phyloP scores from a whole-genome alignment of 92 coral and sea anemone species.

The Meandrina meandrites region DNA sequence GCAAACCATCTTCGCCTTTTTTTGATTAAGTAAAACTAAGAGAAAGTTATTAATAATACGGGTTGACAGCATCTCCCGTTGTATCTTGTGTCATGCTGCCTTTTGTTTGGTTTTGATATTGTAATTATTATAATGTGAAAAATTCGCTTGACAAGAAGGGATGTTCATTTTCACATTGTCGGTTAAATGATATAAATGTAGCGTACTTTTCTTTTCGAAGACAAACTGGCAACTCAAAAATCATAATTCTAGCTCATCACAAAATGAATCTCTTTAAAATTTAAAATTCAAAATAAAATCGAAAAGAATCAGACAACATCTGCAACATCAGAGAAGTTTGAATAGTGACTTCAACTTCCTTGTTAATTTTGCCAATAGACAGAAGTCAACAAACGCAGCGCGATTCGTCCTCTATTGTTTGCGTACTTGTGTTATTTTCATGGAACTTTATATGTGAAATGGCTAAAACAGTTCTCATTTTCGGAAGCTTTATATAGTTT shows the following conservation, averaged over 20 bases:
- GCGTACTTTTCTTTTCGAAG: not conserved
- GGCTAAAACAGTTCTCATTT: not conserved
- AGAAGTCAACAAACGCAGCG: not conserved
- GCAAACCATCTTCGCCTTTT: slow-evolving; percentile 15
- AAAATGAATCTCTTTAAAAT: slow-evolving; percentile 2
- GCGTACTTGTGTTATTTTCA: not conserved
- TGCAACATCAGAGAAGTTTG: not conserved
- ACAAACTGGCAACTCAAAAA: not conserved
- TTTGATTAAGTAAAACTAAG: not conserved
- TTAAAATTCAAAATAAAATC: not conserved
- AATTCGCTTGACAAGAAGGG: not conserved
- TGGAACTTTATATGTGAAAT: no score
- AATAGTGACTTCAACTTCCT: slow-evolving; percentile 2
- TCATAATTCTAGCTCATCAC: not conserved
- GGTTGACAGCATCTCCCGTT: not conserved
- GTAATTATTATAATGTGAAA: no score
- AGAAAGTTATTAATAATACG: not conserved
- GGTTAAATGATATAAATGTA: no score
- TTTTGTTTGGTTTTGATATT: slow-evolving; percentile 24
- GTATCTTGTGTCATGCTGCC: no score
- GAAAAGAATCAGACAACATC: not conserved
- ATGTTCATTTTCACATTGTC: no score
- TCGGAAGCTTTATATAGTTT: no score
- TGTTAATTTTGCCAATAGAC: no score
- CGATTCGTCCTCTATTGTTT: not conserved